A percentile compares a stretch with the other conserved stretches of the same genome.
phyloP scores from a whole-genome alignment of 92 coral and sea anemone species.

The Micromussa lordhowensis region DNA sequence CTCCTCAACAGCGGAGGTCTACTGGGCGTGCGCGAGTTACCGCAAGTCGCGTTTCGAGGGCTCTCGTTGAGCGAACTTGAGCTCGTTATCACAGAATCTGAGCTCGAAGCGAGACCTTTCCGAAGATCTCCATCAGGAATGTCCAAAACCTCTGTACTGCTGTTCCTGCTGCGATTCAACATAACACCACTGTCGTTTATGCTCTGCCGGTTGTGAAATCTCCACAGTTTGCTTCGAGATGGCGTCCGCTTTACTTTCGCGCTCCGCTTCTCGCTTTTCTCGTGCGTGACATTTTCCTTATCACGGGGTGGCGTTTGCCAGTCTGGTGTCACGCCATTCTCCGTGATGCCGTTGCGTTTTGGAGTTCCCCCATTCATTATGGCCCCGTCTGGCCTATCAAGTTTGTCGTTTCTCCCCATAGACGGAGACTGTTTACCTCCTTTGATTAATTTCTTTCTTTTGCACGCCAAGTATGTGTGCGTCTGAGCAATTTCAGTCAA shows the following conservation, averaged over 20 bases:
- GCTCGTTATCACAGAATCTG: slow-evolving; percentile 84
- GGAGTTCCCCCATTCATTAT: slow-evolving; percentile 32
- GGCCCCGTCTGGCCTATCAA: slow-evolving; percentile 26
- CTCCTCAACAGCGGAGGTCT: slow-evolving; percentile 76
- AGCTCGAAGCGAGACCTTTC: slow-evolving; percentile 72
- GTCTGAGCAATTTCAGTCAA: slow-evolving; percentile 97
- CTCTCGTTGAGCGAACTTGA: slow-evolving; percentile 70
- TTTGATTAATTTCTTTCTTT: slow-evolving; percentile 2
- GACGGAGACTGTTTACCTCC: slow-evolving; percentile 17
- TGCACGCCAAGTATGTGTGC: slow-evolving; percentile 85
- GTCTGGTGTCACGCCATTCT: background rate
- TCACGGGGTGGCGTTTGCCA: slow-evolving; percentile 31
- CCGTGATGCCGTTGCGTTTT: slow-evolving; percentile 30
- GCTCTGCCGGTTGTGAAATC: slow-evolving; percentile 73
- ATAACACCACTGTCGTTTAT: slow-evolving; percentile 74
- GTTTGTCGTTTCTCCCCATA: background rate
- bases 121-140: slow-evolving; percentile 45
- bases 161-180: slow-evolving; percentile 69
- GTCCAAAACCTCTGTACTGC: slow-evolving; percentile 79
- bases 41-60: slow-evolving; percentile 56
- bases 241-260: slow-evolving; percentile 56
- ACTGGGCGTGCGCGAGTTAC: slow-evolving; percentile 56
- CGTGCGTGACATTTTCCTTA: slow-evolving; percentile 38
- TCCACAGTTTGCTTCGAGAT: slow-evolving; percentile 61
- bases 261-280: slow-evolving; percentile 24